Conservation (phyloP, 2,113 vertebrate species). For the Pontoporia blainvillei region DNA sequence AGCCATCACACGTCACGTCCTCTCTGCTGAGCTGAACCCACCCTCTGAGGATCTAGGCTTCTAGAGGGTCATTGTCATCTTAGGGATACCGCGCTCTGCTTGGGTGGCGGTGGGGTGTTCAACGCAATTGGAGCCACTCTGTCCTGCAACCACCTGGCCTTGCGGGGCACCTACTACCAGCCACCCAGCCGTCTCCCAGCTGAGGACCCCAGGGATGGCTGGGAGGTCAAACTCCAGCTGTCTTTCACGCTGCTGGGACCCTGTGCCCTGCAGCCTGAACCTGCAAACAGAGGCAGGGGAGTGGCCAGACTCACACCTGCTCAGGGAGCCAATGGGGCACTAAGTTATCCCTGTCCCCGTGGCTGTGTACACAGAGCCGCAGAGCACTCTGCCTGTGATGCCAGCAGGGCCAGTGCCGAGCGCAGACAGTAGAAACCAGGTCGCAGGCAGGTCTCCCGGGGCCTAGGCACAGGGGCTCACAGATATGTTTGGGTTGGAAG, state of each 20-base stretch:
- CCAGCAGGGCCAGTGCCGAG: neutral
- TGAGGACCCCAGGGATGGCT: neutral
- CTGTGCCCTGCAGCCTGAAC: neutral
- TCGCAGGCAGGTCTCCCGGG: neutral
- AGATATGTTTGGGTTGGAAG: neutral
- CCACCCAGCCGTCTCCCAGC: neutral
- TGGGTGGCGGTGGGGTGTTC: neutral
- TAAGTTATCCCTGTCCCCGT: neutral
- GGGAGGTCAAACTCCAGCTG: neutral
- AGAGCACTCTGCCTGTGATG: neutral
- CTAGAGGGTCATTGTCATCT: neutral
- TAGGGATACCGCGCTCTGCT: neutral
- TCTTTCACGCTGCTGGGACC: neutral
- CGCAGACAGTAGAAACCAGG: neutral
- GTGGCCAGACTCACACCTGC: neutral
- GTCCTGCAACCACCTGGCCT: neutral
- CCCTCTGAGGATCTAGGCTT: neutral
- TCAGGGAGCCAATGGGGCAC: neutral
- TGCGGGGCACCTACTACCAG: neutral
- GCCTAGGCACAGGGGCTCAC: neutral
- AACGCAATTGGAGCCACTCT: neutral
- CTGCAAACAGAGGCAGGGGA: neutral
- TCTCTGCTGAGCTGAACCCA: neutral
- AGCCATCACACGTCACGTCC: accelerated
- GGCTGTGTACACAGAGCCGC: neutral